Base-by-base conservation (phyloP, 2,888 invertebrate genomes). In the Cremastobaeus sp. region DNA sequence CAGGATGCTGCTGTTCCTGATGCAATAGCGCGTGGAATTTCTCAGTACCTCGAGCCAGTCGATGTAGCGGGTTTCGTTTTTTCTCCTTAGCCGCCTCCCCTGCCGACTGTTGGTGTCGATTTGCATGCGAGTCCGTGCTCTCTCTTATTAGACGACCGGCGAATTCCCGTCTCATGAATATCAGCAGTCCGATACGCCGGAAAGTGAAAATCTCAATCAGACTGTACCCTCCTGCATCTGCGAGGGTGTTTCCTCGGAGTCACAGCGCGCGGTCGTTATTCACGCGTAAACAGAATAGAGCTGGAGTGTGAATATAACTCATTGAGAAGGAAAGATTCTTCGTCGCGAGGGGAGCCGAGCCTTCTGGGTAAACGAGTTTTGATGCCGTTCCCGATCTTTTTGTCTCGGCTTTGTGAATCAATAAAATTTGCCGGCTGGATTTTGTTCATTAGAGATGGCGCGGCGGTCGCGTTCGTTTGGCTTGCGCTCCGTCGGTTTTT, bases 311-410 rank as follows among this genome's bases (percentile, higher is more conserved):
- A 69, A 76, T 76, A 69, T 69, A 72, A 72, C 65, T 72, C 68
- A 69, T 76, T 69, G 75, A 54, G 50, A 68, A 74, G 68, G 68
- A 69, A 74, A 70, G 74, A 70, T 66, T 62, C 62, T 70, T 47
- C 30, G 55, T 39, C 17, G 62, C 71, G 70, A 74, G 71, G 78
- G 74, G 77, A 59, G 35, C 41, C 28, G 47, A 54, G 45, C 37
- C 45, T 43, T 62, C 60, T 11, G 54, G 60, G 70, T 65, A 72
- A 77, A 78, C 74, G 73, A 72, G 69, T 76, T 74, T 72, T 74
- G 77, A 78, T 77, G 70, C 57, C 76, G 65, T 68, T 65, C 74
- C 77, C 76, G 45, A 79, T 79, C 78, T 57, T 20, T 45, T 39
- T 9, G 34, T 21, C 15, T 25, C 3, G 11, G n/a, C 32, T 41